phyloP scores from a whole-genome alignment of 1,140 invertebrate species.

The Ceratoteleas bidentatus region DNA sequence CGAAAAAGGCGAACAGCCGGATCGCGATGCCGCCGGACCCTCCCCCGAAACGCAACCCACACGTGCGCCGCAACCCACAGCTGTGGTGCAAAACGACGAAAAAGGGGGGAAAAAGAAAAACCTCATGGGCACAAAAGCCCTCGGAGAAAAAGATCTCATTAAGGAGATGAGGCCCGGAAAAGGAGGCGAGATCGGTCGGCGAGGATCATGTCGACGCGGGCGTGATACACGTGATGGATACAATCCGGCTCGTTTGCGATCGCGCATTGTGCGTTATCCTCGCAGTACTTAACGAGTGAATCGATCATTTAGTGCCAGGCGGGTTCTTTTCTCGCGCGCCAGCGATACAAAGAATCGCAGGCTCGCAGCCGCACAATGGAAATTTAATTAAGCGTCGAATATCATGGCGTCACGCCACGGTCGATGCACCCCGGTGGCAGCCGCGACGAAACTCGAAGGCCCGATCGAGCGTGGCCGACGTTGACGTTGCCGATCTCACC shows the following conservation, averaged over 20 bases:
- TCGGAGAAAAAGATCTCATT: constrained; percentile 16
- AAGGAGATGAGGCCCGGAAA: constrained; percentile 39
- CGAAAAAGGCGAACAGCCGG: constrained; percentile 23
- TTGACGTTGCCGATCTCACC: constrained; percentile 55
- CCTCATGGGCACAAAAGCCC: constrained; percentile 10
- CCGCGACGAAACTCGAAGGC: constrained; percentile 52
- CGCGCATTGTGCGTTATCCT: constrained; percentile 54
- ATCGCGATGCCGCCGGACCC: constrained; percentile 4
- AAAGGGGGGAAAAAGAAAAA: constrained; percentile 10
- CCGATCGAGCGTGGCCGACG: constrained; percentile 60
- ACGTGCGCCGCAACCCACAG: constrained; percentile 24
- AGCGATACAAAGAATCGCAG: constrained; percentile 59
- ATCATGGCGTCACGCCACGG: constrained; percentile 64
- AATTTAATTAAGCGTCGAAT: constrained; percentile 68
- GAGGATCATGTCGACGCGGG: constrained; percentile 36
- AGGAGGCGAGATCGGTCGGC: constrained; percentile 3
- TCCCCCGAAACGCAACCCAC: constrained; percentile 30
- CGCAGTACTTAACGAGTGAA: constrained; percentile 62
- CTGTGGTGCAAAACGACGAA: neutral
- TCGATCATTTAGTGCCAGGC: constrained; percentile 61
- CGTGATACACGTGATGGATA: constrained; percentile 44
- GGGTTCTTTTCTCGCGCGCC: constrained; percentile 48
- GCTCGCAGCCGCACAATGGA: constrained; percentile 59
- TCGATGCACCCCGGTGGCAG: constrained; percentile 62
- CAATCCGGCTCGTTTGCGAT: constrained; percentile 60